A percentile compares a stretch with the other conserved stretches of the same genome.
phyloP scores from a whole-genome alignment of 37 sponge, comb jelly and placozoan genomes.

The Cladorhizidae sp. region DNA sequence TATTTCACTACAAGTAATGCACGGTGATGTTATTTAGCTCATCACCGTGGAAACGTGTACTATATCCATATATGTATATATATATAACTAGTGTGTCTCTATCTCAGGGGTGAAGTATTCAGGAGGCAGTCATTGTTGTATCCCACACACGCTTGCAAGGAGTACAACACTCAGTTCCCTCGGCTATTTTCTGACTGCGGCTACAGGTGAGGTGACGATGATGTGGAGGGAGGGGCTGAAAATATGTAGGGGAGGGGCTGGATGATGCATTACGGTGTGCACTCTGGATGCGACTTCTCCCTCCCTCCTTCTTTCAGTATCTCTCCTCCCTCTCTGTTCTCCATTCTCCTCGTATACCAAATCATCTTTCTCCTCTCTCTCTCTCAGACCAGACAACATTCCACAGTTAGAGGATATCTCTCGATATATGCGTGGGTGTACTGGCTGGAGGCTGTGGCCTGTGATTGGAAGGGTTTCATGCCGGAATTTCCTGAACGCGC shows the following conservation, averaged over 20 bases:
- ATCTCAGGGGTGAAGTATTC: constrained; percentile 60
- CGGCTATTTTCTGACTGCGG: constrained; percentile 48
- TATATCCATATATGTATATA: too few species aligned
- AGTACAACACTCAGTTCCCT: constrained; percentile 66
- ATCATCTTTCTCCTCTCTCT: neutral
- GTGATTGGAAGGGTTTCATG: constrained; percentile 91
- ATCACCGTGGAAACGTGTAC: too few species aligned
- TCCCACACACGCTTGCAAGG: constrained; percentile 87
- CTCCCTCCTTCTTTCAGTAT: too few species aligned
- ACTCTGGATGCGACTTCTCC: too few species aligned
- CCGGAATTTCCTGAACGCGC: constrained; percentile 92
- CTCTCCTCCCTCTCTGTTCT: neutral
- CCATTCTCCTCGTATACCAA: neutral
- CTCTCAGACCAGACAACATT: constrained; percentile 62
- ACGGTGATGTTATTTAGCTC: too few species aligned
- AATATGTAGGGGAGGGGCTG: too few species aligned
- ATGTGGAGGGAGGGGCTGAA: neutral
- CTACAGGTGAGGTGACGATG: constrained; percentile 50
- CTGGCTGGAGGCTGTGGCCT: constrained; percentile 91
- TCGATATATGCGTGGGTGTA: constrained; percentile 68
- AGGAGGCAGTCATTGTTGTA: constrained; percentile 49
- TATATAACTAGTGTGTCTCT: too few species aligned
- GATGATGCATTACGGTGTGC: too few species aligned
- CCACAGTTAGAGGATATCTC: constrained; percentile 96
- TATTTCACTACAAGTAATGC: too few species aligned